Conservation (phyloP, 64 coral and sea anemone genomes). For the Acropora tenuis region DNA sequence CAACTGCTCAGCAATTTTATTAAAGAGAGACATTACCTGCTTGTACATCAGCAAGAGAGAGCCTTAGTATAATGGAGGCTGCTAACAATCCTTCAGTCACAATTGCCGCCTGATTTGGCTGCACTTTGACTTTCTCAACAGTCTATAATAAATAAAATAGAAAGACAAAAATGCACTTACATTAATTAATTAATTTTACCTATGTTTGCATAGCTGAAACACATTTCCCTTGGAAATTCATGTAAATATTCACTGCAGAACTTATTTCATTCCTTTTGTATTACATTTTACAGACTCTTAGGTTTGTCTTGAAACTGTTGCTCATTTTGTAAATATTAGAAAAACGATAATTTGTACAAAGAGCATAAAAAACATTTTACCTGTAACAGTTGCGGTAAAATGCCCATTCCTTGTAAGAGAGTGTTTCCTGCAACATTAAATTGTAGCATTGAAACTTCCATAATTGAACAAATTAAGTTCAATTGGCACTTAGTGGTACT, state of each 20-base stretch:
- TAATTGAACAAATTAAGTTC: too few species aligned
- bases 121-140: constrained; percentile 70
- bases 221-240: too few species aligned
- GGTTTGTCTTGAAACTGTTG: too few species aligned
- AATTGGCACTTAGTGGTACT: too few species aligned
- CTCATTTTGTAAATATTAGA: not conserved
- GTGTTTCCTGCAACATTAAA: constrained; percentile 51
- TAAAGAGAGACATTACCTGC: constrained; percentile 50
- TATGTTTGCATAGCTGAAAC: too few species aligned
- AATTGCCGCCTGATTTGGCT: constrained; percentile 67
- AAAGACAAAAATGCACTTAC: too few species aligned
- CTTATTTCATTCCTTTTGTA: too few species aligned
- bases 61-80: constrained; percentile 63
- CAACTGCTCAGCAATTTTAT: too few species aligned
- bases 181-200: too few species aligned
- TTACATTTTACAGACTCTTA: too few species aligned
- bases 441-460: not conserved
- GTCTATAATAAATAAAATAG: constrained; percentile 34
- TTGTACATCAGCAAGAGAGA: constrained; percentile 80
- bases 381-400: constrained; percentile 57
- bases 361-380: not conserved
- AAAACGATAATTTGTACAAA: not conserved
- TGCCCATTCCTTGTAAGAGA: constrained; percentile 60
- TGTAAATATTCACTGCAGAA: too few species aligned
- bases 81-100: constrained; percentile 82